These are phyloP conservation scores for Crematogaster levior DNA, from an alignment of 2,888 invertebrate species.

Conservation along the genomic window DNA sequence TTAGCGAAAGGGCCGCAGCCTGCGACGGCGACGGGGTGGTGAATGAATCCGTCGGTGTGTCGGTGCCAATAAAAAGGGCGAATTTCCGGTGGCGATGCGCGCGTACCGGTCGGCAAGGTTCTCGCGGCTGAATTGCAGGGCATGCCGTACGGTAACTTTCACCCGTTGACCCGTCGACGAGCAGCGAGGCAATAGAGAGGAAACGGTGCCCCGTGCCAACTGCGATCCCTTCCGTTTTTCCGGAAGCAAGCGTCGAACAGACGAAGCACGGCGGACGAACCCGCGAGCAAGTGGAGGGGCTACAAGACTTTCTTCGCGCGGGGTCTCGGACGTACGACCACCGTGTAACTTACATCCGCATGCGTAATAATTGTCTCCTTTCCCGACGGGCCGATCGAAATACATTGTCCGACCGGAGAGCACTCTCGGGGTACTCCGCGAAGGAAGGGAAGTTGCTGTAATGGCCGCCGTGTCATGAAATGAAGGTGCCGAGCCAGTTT, in stretches of 20 bases:
- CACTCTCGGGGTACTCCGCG: conserved; percentile 76
- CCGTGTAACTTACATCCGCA: conserved; percentile 59
- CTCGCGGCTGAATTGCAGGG: not conserved
- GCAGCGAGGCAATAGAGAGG: conserved; percentile 7
- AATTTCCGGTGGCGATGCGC: conserved; percentile 14
- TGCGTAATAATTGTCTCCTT: conserved; percentile 75
- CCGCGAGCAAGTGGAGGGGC: not conserved
- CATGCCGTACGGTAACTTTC: conserved; percentile 51
- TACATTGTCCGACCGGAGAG: conserved; percentile 77
- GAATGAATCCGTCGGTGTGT: not conserved
- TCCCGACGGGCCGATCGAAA: conserved; percentile 71
- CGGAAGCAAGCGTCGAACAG: not conserved
- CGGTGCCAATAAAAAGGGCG: conserved; percentile 15
- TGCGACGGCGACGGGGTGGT: conserved; percentile 9
- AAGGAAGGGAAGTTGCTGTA: conserved; percentile 82
- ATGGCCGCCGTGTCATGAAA: conserved; percentile 86
- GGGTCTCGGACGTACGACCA: not conserved
- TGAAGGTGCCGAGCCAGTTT: conserved; percentile 84
- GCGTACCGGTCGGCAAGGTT: not conserved
- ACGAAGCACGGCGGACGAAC: not conserved
- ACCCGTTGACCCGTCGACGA: conserved; percentile 39
- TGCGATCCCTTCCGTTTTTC: conserved; percentile 12
- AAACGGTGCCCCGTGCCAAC: not conserved
- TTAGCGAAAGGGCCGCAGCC: not conserved
- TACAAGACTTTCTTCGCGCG: not conserved